These are phyloP conservation scores for Caenorhabditis doughertyi DNA, from an alignment of 2,888 invertebrate species.

Conservation along the genomic window DNA sequence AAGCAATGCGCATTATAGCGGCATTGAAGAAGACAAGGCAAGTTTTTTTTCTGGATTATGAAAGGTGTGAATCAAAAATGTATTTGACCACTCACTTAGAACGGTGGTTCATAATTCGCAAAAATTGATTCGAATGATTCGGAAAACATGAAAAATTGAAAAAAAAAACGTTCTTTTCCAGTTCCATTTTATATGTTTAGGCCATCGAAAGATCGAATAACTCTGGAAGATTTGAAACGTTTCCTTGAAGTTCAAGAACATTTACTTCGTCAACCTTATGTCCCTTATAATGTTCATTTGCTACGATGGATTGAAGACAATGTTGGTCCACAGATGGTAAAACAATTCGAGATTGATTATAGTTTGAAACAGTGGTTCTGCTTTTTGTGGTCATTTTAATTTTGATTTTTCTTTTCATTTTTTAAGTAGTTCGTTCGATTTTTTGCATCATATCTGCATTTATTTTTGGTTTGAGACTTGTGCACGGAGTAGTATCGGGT, in stretches of 20 bases:
- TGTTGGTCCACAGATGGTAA: constrained; percentile 72
- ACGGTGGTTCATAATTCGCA: too few relatives aligned
- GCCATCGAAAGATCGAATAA: constrained; percentile 82
- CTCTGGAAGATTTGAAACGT: constrained; percentile 82
- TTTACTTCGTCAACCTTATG: constrained; percentile 80
- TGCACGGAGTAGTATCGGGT: constrained; percentile 50
- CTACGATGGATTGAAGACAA: constrained; percentile 83
- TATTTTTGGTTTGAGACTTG: constrained; percentile 24
- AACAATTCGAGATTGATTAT: constrained; percentile 53
- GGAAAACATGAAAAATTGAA: too few relatives aligned
- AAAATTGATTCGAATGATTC: too few relatives aligned
- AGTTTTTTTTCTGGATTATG: too few relatives aligned
- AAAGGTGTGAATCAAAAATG: too few relatives aligned
- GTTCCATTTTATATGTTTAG: constrained; percentile 60
- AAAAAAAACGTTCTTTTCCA: too few relatives aligned
- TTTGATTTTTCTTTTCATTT: not conserved
- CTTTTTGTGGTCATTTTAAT: constrained; percentile 22
- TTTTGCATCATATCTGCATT: constrained; percentile 20
- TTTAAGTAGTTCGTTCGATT: too few relatives aligned
- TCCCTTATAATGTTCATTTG: constrained; percentile 82
- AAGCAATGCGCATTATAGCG: constrained; percentile 82
- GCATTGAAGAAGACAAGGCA: constrained; percentile 82
- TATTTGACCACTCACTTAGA: too few relatives aligned
- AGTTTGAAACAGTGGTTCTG: constrained; percentile 35
- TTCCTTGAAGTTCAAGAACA: constrained; percentile 83